phyloP scores from a whole-genome alignment of 2,797 vertebrate genomes.

The Hyperoplus immaculatus region DNA sequence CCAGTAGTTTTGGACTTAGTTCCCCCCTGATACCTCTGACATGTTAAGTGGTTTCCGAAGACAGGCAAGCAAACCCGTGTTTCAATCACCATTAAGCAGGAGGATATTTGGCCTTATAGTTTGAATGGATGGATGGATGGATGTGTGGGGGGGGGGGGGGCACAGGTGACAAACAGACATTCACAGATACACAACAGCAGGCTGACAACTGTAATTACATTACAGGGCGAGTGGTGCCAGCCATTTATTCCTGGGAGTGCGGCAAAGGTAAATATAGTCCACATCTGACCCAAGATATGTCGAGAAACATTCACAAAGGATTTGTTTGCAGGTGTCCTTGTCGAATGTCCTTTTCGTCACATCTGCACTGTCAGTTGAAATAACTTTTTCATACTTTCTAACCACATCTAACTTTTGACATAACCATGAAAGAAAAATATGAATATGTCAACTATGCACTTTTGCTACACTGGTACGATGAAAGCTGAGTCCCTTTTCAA shows the following conservation, averaged over 20 bases:
- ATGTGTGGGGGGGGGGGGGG: slow-evolving; percentile 54
- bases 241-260: slow-evolving; percentile 54
- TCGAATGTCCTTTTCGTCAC: slow-evolving; percentile 58
- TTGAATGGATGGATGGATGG: slow-evolving; percentile 40
- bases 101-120: slow-evolving; percentile 78
- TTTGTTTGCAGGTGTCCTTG: slow-evolving; percentile 74
- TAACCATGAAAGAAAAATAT: background rate
- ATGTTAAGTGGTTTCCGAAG: slow-evolving; percentile 86
- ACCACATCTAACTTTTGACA: slow-evolving; percentile 41
- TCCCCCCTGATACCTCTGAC: slow-evolving; percentile 85
- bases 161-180: slow-evolving; percentile 73
- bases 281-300: slow-evolving; percentile 64
- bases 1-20: slow-evolving; percentile 87
- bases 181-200: slow-evolving; percentile 70
- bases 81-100: slow-evolving; percentile 87
- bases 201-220: slow-evolving; percentile 84
- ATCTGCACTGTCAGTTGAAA: slow-evolving; percentile 56
- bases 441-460: background rate
- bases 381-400: slow-evolving; percentile 46
- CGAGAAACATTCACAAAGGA: slow-evolving; percentile 34
- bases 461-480: too few relatives aligned
- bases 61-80: slow-evolving; percentile 81
- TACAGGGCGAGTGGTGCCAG: slow-evolving; percentile 68
- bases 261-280: slow-evolving; percentile 68
- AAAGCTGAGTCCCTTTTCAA: background rate